Conservation (phyloP, 2,888 invertebrate genomes). For the Heteropelma amictum region DNA sequence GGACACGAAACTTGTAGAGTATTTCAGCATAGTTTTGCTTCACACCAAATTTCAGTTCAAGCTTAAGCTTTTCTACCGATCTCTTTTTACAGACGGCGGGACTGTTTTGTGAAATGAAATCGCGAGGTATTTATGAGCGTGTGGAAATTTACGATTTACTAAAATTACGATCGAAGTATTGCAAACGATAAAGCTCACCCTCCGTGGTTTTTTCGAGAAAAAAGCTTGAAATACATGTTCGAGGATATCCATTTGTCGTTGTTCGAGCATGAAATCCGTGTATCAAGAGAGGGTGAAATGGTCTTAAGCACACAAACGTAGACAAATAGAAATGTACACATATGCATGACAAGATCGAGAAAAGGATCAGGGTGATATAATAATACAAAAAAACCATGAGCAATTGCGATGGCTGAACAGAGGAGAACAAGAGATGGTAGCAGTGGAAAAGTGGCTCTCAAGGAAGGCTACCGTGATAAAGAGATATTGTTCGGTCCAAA, state of each 20-base stretch:
- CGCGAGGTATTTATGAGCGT: no score
- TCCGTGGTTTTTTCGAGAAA: no score
- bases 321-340: not conserved
- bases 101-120: no score
- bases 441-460: constrained; percentile 29
- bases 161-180: no score
- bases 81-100: no score
- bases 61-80: no score
- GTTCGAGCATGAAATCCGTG: constrained; percentile 2
- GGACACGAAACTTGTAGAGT: no score
- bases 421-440: constrained; percentile 35
- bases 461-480: constrained; percentile 64
- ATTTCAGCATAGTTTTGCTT: no score
- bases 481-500: constrained; percentile 66
- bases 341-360: not conserved
- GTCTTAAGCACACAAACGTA: not conserved
- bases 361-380: constrained; percentile 17
- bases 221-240: not conserved
- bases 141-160: no score
- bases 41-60: no score
- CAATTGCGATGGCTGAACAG: constrained; percentile 47
- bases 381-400: constrained; percentile 32
- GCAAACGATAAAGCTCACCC: no score
- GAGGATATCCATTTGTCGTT: not conserved
- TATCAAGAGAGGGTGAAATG: not conserved